These are phyloP conservation scores for Macrobrachium rosenbergii DNA, from an alignment of 1,140 invertebrate genomes.

Conservation along the genomic window DNA sequence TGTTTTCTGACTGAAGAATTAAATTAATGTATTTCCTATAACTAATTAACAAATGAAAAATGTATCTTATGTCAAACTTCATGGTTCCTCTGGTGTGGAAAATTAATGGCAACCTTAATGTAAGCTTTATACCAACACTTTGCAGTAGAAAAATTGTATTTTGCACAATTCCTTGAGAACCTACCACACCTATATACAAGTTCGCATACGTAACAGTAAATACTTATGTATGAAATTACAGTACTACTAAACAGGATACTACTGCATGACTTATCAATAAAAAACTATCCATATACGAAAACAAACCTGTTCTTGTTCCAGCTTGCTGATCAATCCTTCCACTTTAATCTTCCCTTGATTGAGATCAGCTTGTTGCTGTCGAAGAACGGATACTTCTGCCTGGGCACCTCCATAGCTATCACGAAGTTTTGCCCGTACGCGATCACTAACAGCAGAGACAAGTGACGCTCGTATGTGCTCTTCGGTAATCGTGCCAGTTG, in stretches of 20 bases:
- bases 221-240: too few relatives aligned
- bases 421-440: conserved; percentile 85
- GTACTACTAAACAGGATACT: too few relatives aligned
- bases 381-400: conserved; percentile 92
- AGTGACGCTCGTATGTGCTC: conserved; percentile 95
- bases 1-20: too few relatives aligned
- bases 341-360: conserved; percentile 87
- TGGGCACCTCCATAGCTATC: conserved; percentile 91
- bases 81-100: not conserved
- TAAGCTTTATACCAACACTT: too few relatives aligned
- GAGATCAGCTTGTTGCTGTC: conserved; percentile 90
- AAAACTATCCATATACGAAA: not conserved
- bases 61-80: conserved; percentile 8
- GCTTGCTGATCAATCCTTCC: conserved; percentile 82
- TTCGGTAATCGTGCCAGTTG: conserved; percentile 87
- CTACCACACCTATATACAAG: too few relatives aligned
- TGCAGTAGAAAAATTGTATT: too few relatives aligned
- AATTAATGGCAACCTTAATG: too few relatives aligned
- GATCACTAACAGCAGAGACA: conserved; percentile 95
- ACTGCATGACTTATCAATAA: too few relatives aligned
- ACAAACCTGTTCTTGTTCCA: conserved; percentile 85
- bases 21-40: too few relatives aligned
- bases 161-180: too few relatives aligned
- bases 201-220: too few relatives aligned
- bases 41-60: not conserved